These are phyloP conservation scores for Columba guinea DNA, from an alignment of 2,797 vertebrate species.

Conservation along the genomic window DNA sequence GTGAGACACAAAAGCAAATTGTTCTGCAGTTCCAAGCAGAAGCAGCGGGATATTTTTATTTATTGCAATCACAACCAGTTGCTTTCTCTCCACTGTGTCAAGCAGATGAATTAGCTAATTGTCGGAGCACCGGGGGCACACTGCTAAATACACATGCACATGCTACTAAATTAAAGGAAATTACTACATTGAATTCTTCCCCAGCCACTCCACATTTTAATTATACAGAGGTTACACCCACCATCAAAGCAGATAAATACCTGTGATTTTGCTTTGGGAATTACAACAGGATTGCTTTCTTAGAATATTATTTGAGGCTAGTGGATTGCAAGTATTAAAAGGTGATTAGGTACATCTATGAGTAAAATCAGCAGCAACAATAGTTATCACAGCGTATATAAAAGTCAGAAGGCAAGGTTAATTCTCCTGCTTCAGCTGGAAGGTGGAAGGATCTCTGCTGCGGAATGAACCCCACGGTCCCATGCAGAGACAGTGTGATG, in stretches of 20 bases:
- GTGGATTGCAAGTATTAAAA: background rate
- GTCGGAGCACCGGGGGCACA: conserved; percentile 9
- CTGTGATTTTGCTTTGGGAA: background rate
- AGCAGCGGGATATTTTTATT: conserved; percentile 17
- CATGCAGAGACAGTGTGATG: background rate
- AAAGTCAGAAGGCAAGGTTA: background rate
- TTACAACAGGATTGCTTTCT: background rate
- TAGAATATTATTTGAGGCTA: background rate
- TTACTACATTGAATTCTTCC: background rate
- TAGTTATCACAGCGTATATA: background rate
- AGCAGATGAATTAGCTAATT: conserved; percentile 40
- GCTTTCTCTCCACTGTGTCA: background rate
- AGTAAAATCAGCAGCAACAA: background rate
- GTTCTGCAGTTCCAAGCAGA: background rate
- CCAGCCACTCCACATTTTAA: background rate
- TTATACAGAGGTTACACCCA: background rate
- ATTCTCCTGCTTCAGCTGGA: background rate
- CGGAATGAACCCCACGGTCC: background rate
- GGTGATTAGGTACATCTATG: background rate
- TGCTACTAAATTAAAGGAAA: conserved; percentile 51
- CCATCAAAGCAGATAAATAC: background rate
- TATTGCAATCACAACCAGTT: background rate
- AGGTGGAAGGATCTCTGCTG: background rate
- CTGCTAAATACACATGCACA: conserved; percentile 28
- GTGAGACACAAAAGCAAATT: background rate